phyloP scores from a whole-genome alignment of 2,888 invertebrate species.

The Scaptomyza reducta region DNA sequence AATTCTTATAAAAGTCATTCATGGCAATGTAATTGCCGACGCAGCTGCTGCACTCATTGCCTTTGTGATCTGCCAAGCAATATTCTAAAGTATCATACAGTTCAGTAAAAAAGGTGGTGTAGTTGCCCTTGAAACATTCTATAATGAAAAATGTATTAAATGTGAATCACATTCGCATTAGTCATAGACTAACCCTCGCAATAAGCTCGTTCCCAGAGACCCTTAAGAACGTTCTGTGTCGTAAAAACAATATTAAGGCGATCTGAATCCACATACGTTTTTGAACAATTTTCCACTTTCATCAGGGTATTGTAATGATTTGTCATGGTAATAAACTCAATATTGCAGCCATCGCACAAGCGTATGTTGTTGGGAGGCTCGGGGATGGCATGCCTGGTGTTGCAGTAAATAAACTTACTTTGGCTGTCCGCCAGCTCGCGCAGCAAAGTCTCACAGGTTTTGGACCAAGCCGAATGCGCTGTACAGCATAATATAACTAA shows the following conservation, averaged over 20 bases:
- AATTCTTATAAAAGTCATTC: slow-evolving; percentile 67
- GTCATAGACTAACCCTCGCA: slow-evolving; percentile 66
- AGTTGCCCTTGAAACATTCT: slow-evolving; percentile 70
- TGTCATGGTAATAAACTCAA: background rate
- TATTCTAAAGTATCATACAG: background rate
- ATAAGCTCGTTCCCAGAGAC: slow-evolving; percentile 73
- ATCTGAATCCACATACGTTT: slow-evolving; percentile 69
- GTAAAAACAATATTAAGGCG: slow-evolving; percentile 74
- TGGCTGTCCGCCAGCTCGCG: slow-evolving; percentile 53
- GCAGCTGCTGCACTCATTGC: slow-evolving; percentile 45
- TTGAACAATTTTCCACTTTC: slow-evolving; percentile 53
- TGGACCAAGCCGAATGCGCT: background rate
- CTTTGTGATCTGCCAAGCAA: slow-evolving; percentile 27
- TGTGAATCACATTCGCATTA: background rate
- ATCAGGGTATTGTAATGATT: slow-evolving; percentile 33
- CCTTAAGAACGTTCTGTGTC: slow-evolving; percentile 59
- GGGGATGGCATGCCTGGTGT: slow-evolving; percentile 63
- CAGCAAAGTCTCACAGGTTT: slow-evolving; percentile 36
- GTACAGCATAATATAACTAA: slow-evolving; percentile 14
- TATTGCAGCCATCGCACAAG: slow-evolving; percentile 64
- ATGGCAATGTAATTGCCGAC: slow-evolving; percentile 46
- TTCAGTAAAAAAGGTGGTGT: slow-evolving; percentile 30
- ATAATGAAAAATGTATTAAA: background rate
- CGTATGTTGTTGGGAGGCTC: background rate
- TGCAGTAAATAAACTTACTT: slow-evolving; percentile 57